phyloP scores from a whole-genome alignment of 2,113 vertebrate species.

The Microtus montanus region DNA sequence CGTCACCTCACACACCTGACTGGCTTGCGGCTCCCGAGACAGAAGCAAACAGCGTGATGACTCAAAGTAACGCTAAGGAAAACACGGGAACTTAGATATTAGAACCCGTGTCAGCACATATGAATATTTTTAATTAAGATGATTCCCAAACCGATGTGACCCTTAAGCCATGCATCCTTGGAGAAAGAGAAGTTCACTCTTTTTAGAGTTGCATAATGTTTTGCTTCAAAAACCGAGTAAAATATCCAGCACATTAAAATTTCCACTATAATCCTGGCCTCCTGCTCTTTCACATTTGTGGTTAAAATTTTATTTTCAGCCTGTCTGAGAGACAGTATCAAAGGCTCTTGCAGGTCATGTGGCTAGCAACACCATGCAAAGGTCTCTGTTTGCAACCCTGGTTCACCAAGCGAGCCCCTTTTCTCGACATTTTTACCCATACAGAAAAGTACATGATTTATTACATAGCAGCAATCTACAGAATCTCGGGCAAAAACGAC shows the following conservation, averaged over 20 bases:
- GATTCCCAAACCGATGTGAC: constrained; percentile 48
- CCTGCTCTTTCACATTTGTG: no score
- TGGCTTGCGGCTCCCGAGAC: not conserved
- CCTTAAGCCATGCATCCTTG: constrained; percentile 60
- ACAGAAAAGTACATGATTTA: not conserved
- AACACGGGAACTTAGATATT: not conserved
- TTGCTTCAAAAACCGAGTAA: constrained; percentile 68
- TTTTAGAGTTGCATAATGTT: constrained; percentile 56
- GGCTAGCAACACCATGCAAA: not conserved
- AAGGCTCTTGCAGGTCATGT: not conserved
- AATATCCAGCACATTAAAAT: constrained; percentile 53
- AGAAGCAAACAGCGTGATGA: not conserved
- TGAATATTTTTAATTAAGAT: constrained; percentile 72
- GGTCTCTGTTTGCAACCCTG: not conserved
- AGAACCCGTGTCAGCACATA: not conserved
- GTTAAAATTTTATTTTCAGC: not conserved
- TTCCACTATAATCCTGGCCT: not conserved
- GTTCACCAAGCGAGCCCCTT: rapidly evolving
- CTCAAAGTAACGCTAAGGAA: not conserved
- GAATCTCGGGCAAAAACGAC: not conserved
- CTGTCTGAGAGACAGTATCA: not conserved
- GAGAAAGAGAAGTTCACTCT: constrained; percentile 29
- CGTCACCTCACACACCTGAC: not conserved
- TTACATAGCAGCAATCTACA: rapidly evolving
- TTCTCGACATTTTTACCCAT: not conserved